phyloP scores from a whole-genome alignment of 2,888 invertebrate genomes.

The Mongoloraphidia duomilia region DNA sequence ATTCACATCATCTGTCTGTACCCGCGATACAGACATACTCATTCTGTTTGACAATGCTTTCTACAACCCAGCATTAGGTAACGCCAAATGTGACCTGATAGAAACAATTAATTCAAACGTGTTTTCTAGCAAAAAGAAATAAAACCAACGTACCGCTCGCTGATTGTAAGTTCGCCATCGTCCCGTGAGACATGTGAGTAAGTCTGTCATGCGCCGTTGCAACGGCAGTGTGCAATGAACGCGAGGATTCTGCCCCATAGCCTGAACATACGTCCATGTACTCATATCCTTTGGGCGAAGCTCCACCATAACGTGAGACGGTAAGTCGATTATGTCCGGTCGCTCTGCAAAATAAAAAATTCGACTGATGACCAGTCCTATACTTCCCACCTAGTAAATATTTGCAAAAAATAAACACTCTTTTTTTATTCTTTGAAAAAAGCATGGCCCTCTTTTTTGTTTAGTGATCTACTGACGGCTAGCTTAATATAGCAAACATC shows the following conservation, averaged over 20 bases:
- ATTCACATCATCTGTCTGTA: too few species aligned
- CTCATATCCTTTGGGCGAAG: conserved; percentile 62
- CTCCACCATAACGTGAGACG: conserved; percentile 59
- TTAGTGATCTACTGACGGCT: too few species aligned
- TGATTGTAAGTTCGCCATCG: conserved; percentile 56
- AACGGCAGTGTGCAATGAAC: conserved; percentile 57
- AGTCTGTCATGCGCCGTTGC: conserved; percentile 53
- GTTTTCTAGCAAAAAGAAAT: background rate
- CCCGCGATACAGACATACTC: too few species aligned
- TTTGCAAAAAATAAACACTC: too few species aligned
- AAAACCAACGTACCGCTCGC: conserved; percentile 42
- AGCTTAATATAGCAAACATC: too few species aligned
- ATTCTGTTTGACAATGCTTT: too few species aligned
- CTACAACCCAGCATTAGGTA: too few species aligned
- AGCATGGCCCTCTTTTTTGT: too few species aligned
- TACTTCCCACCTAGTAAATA: too few species aligned
- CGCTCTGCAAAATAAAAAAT: conserved; percentile 37
- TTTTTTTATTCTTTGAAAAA: too few species aligned
- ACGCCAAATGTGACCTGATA: too few species aligned
- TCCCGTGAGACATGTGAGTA: conserved; percentile 56
- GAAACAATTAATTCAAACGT: background rate
- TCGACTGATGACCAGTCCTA: too few species aligned
- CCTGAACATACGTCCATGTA: conserved; percentile 75
- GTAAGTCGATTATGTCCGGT: conserved; percentile 60
- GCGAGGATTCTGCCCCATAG: conserved; percentile 80